Evolutionary conservation across 1,140 invertebrate genomes (phyloP), one percentile per base, ranked within the genome.

Genomic region (Mamestra configurata): DNA sequence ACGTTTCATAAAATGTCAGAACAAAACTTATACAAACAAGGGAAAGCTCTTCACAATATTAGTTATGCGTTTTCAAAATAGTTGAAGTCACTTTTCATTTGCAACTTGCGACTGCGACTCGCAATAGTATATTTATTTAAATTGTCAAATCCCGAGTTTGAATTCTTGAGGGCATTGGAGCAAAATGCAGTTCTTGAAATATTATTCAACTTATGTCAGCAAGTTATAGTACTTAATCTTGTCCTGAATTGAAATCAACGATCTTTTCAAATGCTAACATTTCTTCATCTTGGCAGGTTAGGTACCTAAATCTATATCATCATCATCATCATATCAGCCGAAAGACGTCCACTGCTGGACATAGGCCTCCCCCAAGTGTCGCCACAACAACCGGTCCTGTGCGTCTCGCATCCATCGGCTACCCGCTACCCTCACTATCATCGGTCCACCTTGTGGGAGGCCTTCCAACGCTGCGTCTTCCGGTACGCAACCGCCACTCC

Each of bases 1-100:
- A 1, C 11, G 15, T 31, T 71, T 53, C 18, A 22, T 59, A 51
- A 55, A 57, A 4, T 55, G 51, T 75, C 71, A 57, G 6, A 37
- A 53, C 13, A 75, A 40, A 59, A 40, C 20, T 57, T 75, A 13
- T 37, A 53, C 31, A 43, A 70, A 59, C 53, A 43, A 27, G 18
- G 31, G 22, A 43, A 75, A 40, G 15, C 53, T 75, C 40, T 59
- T 43, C 37, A 46, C 51, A 40, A 59, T 24, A 75, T 75, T 40
- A 59, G 53, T 57, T 75, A 75, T 75, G 71, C 71, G 37, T 75
- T 57, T 75, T 40, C 53, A 59, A 57, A 57, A 51, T 57, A 75
- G 71, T 75, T 59, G 11, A n/a, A 75, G 71, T 59, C 71, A 18
- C 22, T 75, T 75, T 75, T 75, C 71, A 57, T 75, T 75, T 75